Percentiles rank a stretch among this genome's conserved stretches.
These are phyloP conservation scores for Pyrgilauda ruficollis DNA, from an alignment of 2,113 vertebrate genomes.

Conservation along the genomic window DNA sequence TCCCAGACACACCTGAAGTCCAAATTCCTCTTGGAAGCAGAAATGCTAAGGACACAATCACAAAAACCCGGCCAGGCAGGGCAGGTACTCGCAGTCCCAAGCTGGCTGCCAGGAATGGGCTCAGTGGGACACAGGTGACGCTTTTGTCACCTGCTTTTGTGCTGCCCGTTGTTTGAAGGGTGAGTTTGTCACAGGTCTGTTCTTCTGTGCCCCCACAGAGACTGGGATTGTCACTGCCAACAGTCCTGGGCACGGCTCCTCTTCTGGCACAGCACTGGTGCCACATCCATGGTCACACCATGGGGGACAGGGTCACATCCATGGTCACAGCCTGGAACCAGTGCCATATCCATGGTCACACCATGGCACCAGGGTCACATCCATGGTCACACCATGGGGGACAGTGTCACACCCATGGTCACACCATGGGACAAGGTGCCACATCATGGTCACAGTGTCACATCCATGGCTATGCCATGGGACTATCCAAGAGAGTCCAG, in stretches of 20 bases:
- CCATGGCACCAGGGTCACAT: background rate
- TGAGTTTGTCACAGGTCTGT: background rate
- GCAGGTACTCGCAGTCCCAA: fast-evolving
- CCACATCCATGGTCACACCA: background rate
- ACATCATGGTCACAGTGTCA: no score
- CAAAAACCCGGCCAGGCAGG: background rate
- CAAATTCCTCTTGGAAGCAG: slow-evolving; percentile 2
- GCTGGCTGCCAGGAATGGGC: background rate
- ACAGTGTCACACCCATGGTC: background rate
- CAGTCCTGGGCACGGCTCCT: background rate
- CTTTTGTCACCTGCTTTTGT: background rate
- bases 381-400: background rate
- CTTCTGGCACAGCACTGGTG: fast-evolving
- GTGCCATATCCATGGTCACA: background rate
- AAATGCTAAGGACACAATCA: background rate
- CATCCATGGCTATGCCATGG: background rate
- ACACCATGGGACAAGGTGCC: background rate
- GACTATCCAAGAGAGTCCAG: background rate
- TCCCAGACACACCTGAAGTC: background rate
- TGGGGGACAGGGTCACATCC: background rate
- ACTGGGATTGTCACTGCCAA: background rate
- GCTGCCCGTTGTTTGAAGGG: background rate
- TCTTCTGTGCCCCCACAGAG: background rate
- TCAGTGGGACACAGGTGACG: background rate
- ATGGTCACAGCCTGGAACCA: no score